These are phyloP conservation scores for Ailuropoda melanoleuca DNA, from an alignment of 2,113 vertebrate species.

Conservation along the genomic window DNA sequence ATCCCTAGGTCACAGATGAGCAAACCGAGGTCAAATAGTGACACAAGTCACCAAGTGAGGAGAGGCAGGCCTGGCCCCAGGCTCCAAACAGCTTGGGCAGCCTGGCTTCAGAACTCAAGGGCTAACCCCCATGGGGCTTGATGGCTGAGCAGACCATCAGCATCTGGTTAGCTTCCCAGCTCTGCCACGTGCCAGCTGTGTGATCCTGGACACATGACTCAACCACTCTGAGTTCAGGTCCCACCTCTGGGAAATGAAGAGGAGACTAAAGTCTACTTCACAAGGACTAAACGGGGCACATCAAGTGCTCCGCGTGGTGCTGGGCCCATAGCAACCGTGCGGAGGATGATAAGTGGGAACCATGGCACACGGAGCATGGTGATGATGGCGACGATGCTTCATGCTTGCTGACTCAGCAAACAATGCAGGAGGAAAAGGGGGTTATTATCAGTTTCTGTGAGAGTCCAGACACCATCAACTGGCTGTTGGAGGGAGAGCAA, in stretches of 20 bases:
- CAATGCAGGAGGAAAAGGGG: neutral
- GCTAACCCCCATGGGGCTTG: neutral
- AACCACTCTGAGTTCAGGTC: neutral
- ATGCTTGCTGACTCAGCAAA: neutral
- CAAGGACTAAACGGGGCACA: neutral
- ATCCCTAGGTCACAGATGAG: neutral
- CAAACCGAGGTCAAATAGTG: too few relatives aligned
- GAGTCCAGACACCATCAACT: neutral
- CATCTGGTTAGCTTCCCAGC: neutral
- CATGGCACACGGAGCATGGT: rapidly evolving
- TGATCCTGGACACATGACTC: neutral
- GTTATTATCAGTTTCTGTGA: neutral
- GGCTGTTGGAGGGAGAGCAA: neutral
- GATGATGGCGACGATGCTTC: rapidly evolving
- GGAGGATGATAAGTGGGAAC: neutral
- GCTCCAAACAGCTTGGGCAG: neutral
- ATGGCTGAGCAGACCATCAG: neutral
- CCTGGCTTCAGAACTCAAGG: neutral
- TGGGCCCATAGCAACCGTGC: neutral
- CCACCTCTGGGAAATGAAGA: neutral
- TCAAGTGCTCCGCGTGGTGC: rapidly evolving
- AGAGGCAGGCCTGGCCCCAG: neutral
- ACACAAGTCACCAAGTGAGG: neutral
- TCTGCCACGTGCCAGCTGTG: neutral
- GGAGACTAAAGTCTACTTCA: neutral